Percentiles rank a stretch among this genome's conserved stretches.
phyloP scores from a whole-genome alignment of 2,797 vertebrate species.

The Epinephelus awoara region DNA sequence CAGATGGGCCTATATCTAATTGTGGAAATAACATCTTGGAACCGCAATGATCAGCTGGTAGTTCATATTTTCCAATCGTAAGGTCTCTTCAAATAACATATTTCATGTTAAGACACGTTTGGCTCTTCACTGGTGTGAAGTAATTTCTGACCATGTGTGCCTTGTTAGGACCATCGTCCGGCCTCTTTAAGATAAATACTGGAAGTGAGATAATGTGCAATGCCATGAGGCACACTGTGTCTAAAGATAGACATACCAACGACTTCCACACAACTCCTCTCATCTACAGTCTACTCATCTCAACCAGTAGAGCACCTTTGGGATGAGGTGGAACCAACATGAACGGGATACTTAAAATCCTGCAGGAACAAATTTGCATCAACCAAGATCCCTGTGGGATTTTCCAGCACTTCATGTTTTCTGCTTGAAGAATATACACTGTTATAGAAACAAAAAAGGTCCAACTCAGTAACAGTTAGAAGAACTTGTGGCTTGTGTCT shows the following conservation, averaged over 20 bases:
- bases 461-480: neutral
- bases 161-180: neutral
- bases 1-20: constrained; percentile 12
- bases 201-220: constrained; percentile 11
- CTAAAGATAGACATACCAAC: constrained; percentile 10
- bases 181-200: neutral
- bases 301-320: constrained; percentile 20
- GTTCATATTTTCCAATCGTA: neutral
- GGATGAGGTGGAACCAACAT: constrained; percentile 33
- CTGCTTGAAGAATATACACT: neutral
- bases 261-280: neutral
- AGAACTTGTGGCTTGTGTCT: neutral
- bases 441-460: neutral
- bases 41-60: constrained; percentile 13
- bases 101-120: neutral
- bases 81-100: neutral
- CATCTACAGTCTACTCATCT: constrained; percentile 2
- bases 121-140: neutral
- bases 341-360: constrained; percentile 27
- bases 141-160: neutral
- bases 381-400: constrained; percentile 11
- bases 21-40: neutral
- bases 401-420: neutral
- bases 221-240: neutral
- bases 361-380: constrained; percentile 37